Percentiles rank a stretch among this genome's conserved stretches.
Evolutionary conservation across 2,113 vertebrate genomes (phyloP).

Genomic region (Tachysurus vachellii): DNA sequence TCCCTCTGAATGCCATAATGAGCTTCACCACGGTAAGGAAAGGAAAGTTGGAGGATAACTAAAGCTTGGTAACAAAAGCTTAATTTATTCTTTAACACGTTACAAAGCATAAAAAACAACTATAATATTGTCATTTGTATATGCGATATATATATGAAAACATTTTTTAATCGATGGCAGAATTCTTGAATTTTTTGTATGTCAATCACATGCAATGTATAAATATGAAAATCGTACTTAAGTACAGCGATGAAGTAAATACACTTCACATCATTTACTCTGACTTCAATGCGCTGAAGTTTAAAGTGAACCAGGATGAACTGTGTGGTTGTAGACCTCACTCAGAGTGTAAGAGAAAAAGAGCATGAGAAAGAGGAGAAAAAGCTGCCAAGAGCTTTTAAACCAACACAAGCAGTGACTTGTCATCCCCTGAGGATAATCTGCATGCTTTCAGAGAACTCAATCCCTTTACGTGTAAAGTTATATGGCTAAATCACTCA

Average conservation of each 20-base stretch:
- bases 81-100: neutral
- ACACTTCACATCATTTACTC: neutral
- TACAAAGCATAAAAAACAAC: neutral
- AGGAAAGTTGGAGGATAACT: neutral
- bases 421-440: constrained; percentile 45
- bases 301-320: neutral
- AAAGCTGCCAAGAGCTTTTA: constrained; percentile 23
- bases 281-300: neutral
- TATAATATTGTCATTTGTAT: neutral
- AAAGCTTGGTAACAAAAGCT: neutral
- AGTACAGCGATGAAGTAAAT: neutral
- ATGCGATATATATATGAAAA: too few species aligned
- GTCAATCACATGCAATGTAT: neutral
- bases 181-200: neutral
- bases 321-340: neutral
- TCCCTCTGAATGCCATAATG: neutral
- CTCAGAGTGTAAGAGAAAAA: neutral
- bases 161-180: too few species aligned
- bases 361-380: neutral
- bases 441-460: constrained; percentile 28
- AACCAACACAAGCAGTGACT: constrained; percentile 45
- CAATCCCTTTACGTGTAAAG: constrained; percentile 19
- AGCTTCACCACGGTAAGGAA: neutral
- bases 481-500: constrained; percentile 28
- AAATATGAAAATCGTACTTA: neutral